Evolutionary conservation across 2,888 invertebrate species (phyloP).

Genomic region (Torymus auratus): DNA sequence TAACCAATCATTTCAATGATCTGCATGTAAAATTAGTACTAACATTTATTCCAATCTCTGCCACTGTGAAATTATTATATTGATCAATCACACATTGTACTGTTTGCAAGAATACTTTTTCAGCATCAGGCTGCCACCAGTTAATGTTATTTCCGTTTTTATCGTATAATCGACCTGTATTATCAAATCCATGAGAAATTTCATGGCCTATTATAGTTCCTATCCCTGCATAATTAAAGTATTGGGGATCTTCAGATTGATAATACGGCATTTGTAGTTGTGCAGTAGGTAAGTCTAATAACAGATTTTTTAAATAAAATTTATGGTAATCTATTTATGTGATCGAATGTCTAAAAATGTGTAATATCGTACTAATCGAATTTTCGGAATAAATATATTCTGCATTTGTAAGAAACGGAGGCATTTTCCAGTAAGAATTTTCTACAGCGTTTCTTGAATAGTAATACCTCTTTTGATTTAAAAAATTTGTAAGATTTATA

Average conservation of each 20-base stretch:
- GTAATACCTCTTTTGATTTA: too few species aligned
- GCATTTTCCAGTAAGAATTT: too few species aligned
- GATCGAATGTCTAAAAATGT: too few species aligned
- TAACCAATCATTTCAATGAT: too few species aligned
- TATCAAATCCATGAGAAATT: constrained; percentile 93
- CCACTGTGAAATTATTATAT: constrained; percentile 92
- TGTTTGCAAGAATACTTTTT: constrained; percentile 87
- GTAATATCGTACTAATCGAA: too few species aligned
- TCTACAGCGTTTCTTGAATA: too few species aligned
- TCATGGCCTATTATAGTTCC: constrained; percentile 95
- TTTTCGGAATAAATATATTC: too few species aligned
- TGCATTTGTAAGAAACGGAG: too few species aligned
- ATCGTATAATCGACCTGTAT: constrained; percentile 93
- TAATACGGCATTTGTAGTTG: constrained; percentile 81
- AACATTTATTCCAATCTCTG: constrained; percentile 86
- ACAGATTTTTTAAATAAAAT: too few species aligned
- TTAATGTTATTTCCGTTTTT: constrained; percentile 92
- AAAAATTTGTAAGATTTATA: too few species aligned
- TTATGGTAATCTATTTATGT: too few species aligned
- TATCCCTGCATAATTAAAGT: constrained; percentile 94
- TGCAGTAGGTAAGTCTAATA: constrained; percentile 6
- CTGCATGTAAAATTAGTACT: constrained; percentile 59
- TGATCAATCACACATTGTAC: constrained; percentile 95
- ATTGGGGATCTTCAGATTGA: constrained; percentile 90
- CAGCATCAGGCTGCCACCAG: constrained; percentile 94